These are phyloP conservation scores for Apis cerana DNA, from an alignment of 1,140 invertebrate genomes.

Conservation along the genomic window DNA sequence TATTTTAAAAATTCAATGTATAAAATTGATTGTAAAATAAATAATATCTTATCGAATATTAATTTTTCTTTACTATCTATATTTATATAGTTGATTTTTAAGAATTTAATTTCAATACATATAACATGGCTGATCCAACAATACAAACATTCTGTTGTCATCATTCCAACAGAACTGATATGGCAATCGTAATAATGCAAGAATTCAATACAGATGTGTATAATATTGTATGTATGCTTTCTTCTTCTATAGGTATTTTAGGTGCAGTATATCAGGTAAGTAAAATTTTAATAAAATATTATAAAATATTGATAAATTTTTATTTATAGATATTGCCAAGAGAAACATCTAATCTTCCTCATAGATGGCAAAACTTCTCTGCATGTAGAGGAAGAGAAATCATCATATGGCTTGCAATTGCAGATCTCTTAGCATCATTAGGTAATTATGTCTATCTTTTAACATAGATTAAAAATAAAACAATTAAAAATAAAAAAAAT, in stretches of 20 bases:
- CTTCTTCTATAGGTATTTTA: slow-evolving; percentile 86
- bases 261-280: slow-evolving; percentile 89
- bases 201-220: slow-evolving; percentile 87
- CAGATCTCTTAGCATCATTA: slow-evolving; percentile 88
- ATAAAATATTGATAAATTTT: neutral
- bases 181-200: slow-evolving; percentile 84
- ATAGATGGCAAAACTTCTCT: slow-evolving; percentile 82
- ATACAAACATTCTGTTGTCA: slow-evolving; percentile 91
- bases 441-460: slow-evolving; percentile 73
- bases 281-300: neutral
- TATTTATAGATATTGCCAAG: slow-evolving; percentile 81
- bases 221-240: slow-evolving; percentile 87
- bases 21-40: neutral
- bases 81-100: neutral
- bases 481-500: neutral
- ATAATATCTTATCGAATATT: slow-evolving; percentile 13
- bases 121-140: slow-evolving; percentile 88
- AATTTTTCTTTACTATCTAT: neutral
- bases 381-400: slow-evolving; percentile 85
- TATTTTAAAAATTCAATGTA: neutral
- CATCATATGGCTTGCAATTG: slow-evolving; percentile 89
- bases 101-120: neutral
- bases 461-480: no score
- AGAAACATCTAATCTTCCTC: slow-evolving; percentile 71
- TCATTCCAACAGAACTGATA: slow-evolving; percentile 84